phyloP scores from a whole-genome alignment of 2,888 invertebrate species.

The Lycia hirtaria region DNA sequence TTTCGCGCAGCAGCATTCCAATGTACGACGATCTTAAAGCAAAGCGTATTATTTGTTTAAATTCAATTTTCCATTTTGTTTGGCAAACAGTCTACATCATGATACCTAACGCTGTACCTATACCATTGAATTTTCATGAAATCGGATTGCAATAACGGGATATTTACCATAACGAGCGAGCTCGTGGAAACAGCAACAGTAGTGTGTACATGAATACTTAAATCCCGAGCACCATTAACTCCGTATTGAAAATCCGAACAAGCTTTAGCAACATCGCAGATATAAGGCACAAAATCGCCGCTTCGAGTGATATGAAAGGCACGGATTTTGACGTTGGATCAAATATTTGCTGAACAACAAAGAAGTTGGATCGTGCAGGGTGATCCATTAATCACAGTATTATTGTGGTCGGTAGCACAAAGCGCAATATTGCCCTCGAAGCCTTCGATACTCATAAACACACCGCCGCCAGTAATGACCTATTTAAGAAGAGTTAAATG shows the following conservation, averaged over 20 bases:
- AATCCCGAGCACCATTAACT: slow-evolving; percentile 52
- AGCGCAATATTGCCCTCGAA: slow-evolving; percentile 78
- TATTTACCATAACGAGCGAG: slow-evolving; percentile 23
- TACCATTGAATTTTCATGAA: slow-evolving; percentile 17
- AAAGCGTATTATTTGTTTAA: not conserved
- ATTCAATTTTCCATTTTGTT: slow-evolving; percentile 13
- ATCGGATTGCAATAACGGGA: slow-evolving; percentile 15
- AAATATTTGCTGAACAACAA: slow-evolving; percentile 82
- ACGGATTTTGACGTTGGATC: slow-evolving; percentile 71
- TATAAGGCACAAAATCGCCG: slow-evolving; percentile 53
- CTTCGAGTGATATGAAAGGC: slow-evolving; percentile 67
- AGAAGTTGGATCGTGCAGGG: slow-evolving; percentile 74
- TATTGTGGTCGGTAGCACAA: slow-evolving; percentile 76
- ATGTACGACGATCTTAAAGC: no score
- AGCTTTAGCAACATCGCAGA: slow-evolving; percentile 54
- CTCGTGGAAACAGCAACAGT: slow-evolving; percentile 29
- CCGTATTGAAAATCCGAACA: slow-evolving; percentile 47
- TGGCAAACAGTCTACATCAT: slow-evolving; percentile 2
- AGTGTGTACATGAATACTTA: slow-evolving; percentile 31
- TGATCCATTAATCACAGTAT: slow-evolving; percentile 80
- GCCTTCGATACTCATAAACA: slow-evolving; percentile 72
- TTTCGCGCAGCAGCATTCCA: no score
- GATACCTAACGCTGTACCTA: slow-evolving; percentile 2
- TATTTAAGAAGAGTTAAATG: slow-evolving; percentile 76
- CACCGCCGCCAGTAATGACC: slow-evolving; percentile 74